Evolutionary conservation across 2,113 vertebrate genomes (phyloP).

Genomic region (Fulica atra): DNA sequence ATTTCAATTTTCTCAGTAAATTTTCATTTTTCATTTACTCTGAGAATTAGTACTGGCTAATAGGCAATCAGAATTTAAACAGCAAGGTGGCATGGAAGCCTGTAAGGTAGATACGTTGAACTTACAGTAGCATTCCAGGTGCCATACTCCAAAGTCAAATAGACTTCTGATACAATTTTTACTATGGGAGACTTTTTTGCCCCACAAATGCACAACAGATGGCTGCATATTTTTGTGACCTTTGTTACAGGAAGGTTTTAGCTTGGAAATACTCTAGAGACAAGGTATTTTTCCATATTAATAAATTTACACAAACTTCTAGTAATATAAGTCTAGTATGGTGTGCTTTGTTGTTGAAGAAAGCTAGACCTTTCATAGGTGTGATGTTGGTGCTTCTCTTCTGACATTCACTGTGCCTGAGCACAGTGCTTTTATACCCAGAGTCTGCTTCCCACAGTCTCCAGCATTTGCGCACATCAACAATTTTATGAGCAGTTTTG

Average conservation of each 20-base stretch:
- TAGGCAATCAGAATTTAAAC: background rate
- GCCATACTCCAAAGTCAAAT: background rate
- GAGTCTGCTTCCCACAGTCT: background rate
- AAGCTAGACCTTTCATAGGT: background rate
- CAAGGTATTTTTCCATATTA: background rate
- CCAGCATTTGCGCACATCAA: background rate
- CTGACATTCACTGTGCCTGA: background rate
- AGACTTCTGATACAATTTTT: background rate
- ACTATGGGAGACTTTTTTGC: background rate
- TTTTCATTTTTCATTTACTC: background rate
- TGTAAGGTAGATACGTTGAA: background rate
- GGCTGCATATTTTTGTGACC: background rate
- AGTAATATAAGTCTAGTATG: background rate
- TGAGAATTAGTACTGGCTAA: background rate
- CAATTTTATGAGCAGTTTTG: background rate
- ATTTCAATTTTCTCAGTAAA: background rate
- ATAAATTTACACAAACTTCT: background rate
- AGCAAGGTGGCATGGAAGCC: background rate
- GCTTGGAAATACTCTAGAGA: background rate
- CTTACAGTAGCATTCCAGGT: background rate
- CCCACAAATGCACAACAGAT: too few relatives aligned
- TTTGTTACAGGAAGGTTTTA: background rate
- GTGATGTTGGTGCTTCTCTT: background rate
- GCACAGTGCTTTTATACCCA: background rate
- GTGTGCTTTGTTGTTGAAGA: background rate